These are phyloP conservation scores for Pentalonia nigronervosa DNA, from an alignment of 1,140 invertebrate genomes.

Conservation along the genomic window DNA sequence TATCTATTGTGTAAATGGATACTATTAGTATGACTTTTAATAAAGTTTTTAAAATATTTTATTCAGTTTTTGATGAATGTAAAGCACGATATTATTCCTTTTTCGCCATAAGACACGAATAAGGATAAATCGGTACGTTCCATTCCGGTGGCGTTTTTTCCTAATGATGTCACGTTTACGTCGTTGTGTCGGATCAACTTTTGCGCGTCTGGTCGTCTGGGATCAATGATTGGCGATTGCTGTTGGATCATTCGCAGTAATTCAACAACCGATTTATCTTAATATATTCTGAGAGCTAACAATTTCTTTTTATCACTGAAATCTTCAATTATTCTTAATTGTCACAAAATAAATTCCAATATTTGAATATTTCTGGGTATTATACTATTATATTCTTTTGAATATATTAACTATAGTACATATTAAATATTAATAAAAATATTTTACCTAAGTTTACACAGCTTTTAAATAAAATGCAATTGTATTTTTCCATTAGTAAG, in stretches of 20 bases:
- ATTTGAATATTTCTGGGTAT: not conserved
- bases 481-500: too few species aligned
- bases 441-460: too few species aligned
- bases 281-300: not conserved
- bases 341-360: not conserved
- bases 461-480: too few species aligned
- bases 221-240: constrained; percentile 33
- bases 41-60: not conserved
- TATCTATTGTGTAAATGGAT: not conserved
- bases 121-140: not conserved
- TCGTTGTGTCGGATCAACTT: constrained; percentile 37
- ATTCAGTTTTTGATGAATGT: not conserved
- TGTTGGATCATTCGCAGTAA: not conserved
- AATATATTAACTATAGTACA: not conserved
- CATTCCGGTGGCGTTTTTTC: not conserved
- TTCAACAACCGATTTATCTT: not conserved
- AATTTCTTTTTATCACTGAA: not conserved
- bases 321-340: not conserved
- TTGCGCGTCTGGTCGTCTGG: not conserved
- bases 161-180: constrained; percentile 46
- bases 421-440: too few species aligned
- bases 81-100: not conserved
- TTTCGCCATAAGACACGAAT: not conserved
- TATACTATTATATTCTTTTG: not conserved
- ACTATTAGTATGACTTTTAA: not conserved